Conservation (phyloP, 35 echinoderm and acorn worm genomes). For the Lytechinus variegatus region DNA sequence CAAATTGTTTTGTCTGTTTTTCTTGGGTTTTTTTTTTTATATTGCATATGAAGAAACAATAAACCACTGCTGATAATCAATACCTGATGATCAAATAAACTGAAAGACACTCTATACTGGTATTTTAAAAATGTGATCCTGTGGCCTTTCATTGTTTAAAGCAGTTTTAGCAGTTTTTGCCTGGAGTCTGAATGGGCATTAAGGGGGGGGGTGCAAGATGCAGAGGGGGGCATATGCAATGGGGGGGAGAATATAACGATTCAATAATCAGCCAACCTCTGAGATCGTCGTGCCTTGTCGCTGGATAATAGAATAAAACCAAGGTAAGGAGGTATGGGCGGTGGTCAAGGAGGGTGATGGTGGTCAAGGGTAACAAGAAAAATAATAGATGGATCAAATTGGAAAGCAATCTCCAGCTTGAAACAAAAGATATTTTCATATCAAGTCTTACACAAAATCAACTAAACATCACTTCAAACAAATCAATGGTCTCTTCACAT, state of each 20-base stretch:
- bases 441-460: neutral
- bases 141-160: neutral
- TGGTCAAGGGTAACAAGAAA: neutral
- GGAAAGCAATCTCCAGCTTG: neutral
- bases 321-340: neutral
- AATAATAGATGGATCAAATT: neutral
- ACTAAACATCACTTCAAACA: neutral
- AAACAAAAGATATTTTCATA: neutral
- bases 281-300: slow-evolving; percentile 43
- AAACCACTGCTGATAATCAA: too few species aligned
- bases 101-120: too few species aligned
- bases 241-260: neutral
- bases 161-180: neutral
- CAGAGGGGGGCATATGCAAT: too few species aligned
- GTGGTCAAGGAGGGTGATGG: neutral
- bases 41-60: too few species aligned
- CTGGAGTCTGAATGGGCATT: neutral
- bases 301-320: slow-evolving; percentile 44
- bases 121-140: too few species aligned
- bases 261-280: slow-evolving; percentile 52
- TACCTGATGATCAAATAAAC: too few species aligned
- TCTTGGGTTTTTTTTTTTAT: too few species aligned
- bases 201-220: neutral
- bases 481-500: neutral
- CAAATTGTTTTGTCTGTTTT: too few species aligned